phyloP scores from a whole-genome alignment of 92 coral and sea anemone genomes.

The Palythoa grandiflora region DNA sequence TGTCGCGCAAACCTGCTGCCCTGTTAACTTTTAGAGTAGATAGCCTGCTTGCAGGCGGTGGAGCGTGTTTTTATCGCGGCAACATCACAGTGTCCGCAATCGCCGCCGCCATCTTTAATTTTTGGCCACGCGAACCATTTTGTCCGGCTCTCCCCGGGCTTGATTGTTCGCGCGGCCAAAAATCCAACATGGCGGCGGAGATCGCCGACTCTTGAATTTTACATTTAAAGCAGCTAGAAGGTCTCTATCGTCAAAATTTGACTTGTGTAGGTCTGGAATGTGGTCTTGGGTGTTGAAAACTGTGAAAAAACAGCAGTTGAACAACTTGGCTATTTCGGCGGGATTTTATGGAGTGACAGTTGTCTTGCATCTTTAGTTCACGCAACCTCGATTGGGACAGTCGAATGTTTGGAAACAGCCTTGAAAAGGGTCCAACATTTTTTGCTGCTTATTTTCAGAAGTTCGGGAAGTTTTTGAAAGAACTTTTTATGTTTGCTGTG shows the following conservation, averaged over 20 bases:
- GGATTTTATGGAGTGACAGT: not conserved
- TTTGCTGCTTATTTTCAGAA: not conserved
- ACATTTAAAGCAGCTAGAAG: no score
- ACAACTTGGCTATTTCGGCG: not conserved
- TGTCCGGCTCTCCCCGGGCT: no score
- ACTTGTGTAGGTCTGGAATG: not conserved
- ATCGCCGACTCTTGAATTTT: no score
- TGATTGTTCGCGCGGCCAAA: no score
- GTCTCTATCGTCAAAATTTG: not conserved
- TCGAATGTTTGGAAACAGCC: not conserved
- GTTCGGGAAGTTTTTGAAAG: not conserved
- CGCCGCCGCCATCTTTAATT: no score
- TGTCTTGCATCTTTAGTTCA: not conserved
- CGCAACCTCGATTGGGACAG: not conserved
- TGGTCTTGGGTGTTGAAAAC: not conserved
- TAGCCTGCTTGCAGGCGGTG: no score
- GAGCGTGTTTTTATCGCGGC: no score
- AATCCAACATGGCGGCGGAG: no score
- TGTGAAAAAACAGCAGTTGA: not conserved
- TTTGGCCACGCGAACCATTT: no score
- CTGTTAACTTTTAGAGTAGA: no score
- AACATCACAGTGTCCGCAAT: no score
- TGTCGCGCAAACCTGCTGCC: no score
- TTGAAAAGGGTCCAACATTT: not conserved
- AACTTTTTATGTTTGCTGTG: not conserved